Evolutionary conservation across 2,113 vertebrate species (phyloP).

Genomic region (Seriola aureovittata): DNA sequence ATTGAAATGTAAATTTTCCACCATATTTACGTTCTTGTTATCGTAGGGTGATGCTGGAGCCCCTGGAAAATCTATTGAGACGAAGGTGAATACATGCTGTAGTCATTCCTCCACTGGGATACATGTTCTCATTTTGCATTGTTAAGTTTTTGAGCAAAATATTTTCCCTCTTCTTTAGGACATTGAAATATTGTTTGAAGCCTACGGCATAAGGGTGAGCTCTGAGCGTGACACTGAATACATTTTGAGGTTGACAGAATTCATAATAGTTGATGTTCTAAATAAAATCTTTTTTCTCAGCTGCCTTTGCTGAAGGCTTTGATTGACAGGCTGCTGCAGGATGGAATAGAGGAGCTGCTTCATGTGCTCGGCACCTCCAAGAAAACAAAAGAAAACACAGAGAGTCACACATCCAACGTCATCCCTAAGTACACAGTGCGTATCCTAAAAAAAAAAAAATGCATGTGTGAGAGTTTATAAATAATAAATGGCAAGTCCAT

Average conservation of each 20-base stretch:
- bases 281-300: constrained; percentile 76
- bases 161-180: constrained; percentile 80
- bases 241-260: constrained; percentile 10
- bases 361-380: constrained; percentile 71
- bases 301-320: constrained; percentile 88
- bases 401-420: constrained; percentile 74
- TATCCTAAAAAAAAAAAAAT: background rate
- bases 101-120: constrained; percentile 6
- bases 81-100: constrained; percentile 77
- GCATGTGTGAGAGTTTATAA: too few species aligned
- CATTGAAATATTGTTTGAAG: constrained; percentile 90
- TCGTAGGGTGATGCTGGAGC: constrained; percentile 80
- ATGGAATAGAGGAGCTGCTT: constrained; percentile 85
- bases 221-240: background rate
- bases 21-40: constrained; percentile 22
- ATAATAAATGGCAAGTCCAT: background rate
- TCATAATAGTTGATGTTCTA: background rate
- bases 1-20: constrained; percentile 20
- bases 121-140: background rate
- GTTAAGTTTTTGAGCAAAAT: constrained; percentile 15
- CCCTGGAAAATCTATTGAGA: constrained; percentile 77
- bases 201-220: constrained; percentile 90
- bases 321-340: constrained; percentile 84
- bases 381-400: constrained; percentile 67
- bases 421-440: constrained; percentile 78